Percentiles rank a stretch among this genome's conserved stretches.
Evolutionary conservation across 2,888 invertebrate genomes (phyloP).

Genomic region (Anthophora plumipes): DNA sequence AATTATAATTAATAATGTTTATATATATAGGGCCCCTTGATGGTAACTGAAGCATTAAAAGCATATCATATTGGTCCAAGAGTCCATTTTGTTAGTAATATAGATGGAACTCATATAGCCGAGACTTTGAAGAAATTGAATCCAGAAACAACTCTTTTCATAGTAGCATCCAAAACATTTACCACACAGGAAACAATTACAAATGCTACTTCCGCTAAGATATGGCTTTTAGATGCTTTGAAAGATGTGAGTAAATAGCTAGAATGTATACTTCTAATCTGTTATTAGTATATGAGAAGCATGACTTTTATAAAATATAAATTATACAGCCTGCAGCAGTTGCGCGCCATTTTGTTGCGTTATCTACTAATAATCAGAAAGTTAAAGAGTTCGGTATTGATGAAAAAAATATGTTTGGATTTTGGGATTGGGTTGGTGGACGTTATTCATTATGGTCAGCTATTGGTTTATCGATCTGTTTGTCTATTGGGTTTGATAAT

Average conservation of each 20-base stretch:
- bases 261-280: background rate
- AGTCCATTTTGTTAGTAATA: slow-evolving; percentile 98
- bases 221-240: slow-evolving; percentile 95
- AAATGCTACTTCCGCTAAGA: slow-evolving; percentile 98
- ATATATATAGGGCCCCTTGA: slow-evolving; percentile 92
- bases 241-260: slow-evolving; percentile 90
- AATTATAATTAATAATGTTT: slow-evolving; percentile 19
- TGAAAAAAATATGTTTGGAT: slow-evolving; percentile 99
- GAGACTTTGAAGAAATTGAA: slow-evolving; percentile 95
- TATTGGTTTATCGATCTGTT: slow-evolving; percentile 97
- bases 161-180: slow-evolving; percentile 99
- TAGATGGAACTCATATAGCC: slow-evolving; percentile 99
- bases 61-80: slow-evolving; percentile 94
- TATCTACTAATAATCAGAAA: slow-evolving; percentile 97
- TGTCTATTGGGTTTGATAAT: slow-evolving; percentile 97
- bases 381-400: slow-evolving; percentile 99
- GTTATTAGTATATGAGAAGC: background rate
- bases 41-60: slow-evolving; percentile 99
- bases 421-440: slow-evolving; percentile 99
- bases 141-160: slow-evolving; percentile 98
- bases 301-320: slow-evolving; percentile 12
- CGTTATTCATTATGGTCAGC: slow-evolving; percentile 99
- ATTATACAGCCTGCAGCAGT: slow-evolving; percentile 89
- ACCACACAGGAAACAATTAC: slow-evolving; percentile 99
- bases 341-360: slow-evolving; percentile 98